Evolutionary conservation across 1,140 invertebrate species (phyloP).

Genomic region (Drosophila burlai): DNA sequence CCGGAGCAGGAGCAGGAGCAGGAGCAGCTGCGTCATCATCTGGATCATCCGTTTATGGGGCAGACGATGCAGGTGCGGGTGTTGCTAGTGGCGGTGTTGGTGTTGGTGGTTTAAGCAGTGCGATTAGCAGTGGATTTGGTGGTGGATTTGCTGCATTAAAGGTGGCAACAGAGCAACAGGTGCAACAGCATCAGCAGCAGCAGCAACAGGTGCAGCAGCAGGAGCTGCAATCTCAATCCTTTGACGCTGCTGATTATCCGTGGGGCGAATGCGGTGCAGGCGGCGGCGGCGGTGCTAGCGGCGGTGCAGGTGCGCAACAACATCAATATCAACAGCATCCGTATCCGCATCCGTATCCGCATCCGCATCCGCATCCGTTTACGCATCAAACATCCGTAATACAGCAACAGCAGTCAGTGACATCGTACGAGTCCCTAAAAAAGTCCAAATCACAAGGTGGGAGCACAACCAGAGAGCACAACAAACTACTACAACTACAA

Average conservation of each 20-base stretch:
- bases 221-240: conserved; percentile 35
- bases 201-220: conserved; percentile 4
- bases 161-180: conserved; percentile 50
- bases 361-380: conserved; percentile 65
- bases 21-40: conserved; percentile 34
- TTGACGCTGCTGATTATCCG: conserved; percentile 48
- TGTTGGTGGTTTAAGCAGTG: conserved; percentile 78
- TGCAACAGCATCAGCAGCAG: conserved; percentile 51
- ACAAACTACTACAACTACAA: conserved; percentile 36
- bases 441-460: conserved; percentile 95
- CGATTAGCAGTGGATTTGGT: conserved; percentile 67
- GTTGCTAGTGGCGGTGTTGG: conserved; percentile 81
- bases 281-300: conserved; percentile 28
- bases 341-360: conserved; percentile 46
- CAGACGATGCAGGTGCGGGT: conserved; percentile 80
- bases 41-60: conserved; percentile 66
- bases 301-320: conserved; percentile 73
- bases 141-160: conserved; percentile 55
- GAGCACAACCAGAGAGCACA: conserved; percentile 86
- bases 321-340: conserved; percentile 57
- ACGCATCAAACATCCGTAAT: conserved; percentile 77
- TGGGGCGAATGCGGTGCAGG: conserved; percentile 28
- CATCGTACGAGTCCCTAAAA: conserved; percentile 85
- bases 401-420: conserved; percentile 79
- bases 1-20: conserved; percentile 4